Conservation (phyloP, 2,888 invertebrate species). For the Anthrax anthrax region DNA sequence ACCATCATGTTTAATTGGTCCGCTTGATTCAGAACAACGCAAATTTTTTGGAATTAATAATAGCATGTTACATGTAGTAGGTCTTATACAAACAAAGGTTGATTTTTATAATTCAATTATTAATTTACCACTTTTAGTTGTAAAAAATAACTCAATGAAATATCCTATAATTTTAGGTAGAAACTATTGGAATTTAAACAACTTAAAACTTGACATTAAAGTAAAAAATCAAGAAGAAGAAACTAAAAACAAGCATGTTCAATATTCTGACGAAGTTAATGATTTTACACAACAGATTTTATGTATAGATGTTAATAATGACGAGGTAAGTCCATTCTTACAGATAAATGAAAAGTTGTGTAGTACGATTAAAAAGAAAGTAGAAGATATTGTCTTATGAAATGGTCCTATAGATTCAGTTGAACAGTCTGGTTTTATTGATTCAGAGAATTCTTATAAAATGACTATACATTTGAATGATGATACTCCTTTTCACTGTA, state of each 20-base stretch:
- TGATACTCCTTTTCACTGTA: not conserved
- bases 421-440: not conserved
- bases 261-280: not conserved
- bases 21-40: not conserved
- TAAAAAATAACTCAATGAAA: not conserved
- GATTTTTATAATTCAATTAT: not conserved
- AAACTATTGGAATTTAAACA: not conserved
- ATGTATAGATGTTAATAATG: not conserved
- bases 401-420: not conserved
- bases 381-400: not conserved
- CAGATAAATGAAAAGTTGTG: not conserved
- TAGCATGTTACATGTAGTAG: not conserved
- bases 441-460: not conserved
- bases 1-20: not conserved
- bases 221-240: not conserved
- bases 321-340: not conserved
- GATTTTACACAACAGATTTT: not conserved
- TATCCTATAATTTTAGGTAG: slow-evolving; percentile 1
- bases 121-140: not conserved
- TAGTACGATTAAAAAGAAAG: too few relatives aligned
- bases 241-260: not conserved
- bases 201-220: not conserved
- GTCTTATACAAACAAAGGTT: not conserved
- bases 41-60: not conserved
- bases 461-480: not conserved